A percentile compares a stretch with the other conserved stretches of the same genome.
Conservation (phyloP, 2,113 vertebrate genomes). For the Sminthopsis crassicaudata region DNA sequence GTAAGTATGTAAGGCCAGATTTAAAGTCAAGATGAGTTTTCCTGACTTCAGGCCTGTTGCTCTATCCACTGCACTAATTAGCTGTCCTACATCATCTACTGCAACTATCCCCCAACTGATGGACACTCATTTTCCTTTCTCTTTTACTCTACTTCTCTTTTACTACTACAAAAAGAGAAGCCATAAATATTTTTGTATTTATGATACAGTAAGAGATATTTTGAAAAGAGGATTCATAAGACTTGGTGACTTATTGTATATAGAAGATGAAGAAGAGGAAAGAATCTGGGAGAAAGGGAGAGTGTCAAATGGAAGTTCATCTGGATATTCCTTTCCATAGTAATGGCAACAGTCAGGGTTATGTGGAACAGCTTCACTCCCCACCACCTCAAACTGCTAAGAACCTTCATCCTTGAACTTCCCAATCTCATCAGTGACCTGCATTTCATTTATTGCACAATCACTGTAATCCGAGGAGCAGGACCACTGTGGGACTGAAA, state of each 20-base stretch:
- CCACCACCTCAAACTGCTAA: neutral
- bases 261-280: neutral
- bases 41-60: too few species aligned
- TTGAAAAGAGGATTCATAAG: neutral
- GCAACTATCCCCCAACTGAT: neutral
- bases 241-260: neutral
- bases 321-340: neutral
- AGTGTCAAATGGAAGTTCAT: neutral
- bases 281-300: neutral
- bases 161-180: neutral
- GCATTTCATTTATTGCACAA: constrained; percentile 4
- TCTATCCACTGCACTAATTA: too few species aligned
- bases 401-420: neutral
- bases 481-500: constrained; percentile 30
- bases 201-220: neutral
- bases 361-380: neutral
- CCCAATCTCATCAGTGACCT: neutral
- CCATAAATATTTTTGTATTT: neutral
- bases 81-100: neutral
- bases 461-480: constrained; percentile 9
- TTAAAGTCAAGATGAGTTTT: neutral
- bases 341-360: neutral
- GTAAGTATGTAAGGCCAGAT: neutral
- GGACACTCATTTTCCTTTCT: neutral
- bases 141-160: too few species aligned